Base-by-base conservation (phyloP, 1,140 invertebrate genomes). In the Cryptotermes secundus region DNA sequence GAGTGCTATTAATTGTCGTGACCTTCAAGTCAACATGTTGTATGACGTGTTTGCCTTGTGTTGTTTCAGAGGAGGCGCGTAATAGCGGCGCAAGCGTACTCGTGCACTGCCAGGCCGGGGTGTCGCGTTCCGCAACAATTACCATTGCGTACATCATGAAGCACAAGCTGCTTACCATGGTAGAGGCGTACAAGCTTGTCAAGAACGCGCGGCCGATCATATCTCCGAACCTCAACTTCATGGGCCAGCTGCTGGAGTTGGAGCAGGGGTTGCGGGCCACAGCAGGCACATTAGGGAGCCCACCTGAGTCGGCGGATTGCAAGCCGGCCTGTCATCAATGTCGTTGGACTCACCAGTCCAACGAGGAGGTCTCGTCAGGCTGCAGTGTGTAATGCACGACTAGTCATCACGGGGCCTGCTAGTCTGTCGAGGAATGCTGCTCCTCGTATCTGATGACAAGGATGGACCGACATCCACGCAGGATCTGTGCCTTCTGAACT, bases 151-250 rank as follows among this genome's bases (percentile, higher is more conserved):
- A 98, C 90, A 93, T 99, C 85, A 98, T 99, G 96, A 95, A 96
- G 87, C 95, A 97, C 90, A 95, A 95, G 87, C 93, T 94, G 81
- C 89, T 97, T 88, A 94, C 94, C n/a, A 96, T 97, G 92, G 92
- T 96, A 38, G 96, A 98, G 87, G 97, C 97, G 6, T 98, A 97
- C 91, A 94, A 95, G 86, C 93, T 95, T 87, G 97, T 99, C 59
- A 97, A 98, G 88, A 92, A 92, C 80, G 94, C 94, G 80, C 92
- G 98, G 81, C 93, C 94, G 42, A 98, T 99, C 89, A 98, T 99
- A 87, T 98, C 97, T 81, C 97, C 97, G 1, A 98, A 99, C 90
- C 93, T 99, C 80, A 99, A 99, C 89, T 99, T 99, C 90, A 97
- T 99, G 94, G 97, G 95, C 19, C 98, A 99, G 90, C 91, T 99